Evolutionary conservation across 2,888 invertebrate species (phyloP).

Genomic region (Rhopalosiphum nymphaeae): DNA sequence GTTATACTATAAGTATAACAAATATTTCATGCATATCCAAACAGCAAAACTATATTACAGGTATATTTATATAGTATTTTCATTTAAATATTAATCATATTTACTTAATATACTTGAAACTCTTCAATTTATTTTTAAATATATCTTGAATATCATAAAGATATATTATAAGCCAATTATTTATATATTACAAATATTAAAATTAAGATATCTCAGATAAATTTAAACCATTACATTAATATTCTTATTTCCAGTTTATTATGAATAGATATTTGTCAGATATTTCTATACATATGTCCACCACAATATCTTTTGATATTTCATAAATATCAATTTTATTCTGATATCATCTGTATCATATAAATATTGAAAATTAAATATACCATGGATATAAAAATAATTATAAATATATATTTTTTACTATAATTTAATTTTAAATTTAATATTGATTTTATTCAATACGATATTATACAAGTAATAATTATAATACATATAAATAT

Average conservation of each 20-base stretch:
- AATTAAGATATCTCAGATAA: not conserved
- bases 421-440: not conserved
- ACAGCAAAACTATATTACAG: not conserved
- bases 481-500: not conserved
- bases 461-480: not conserved
- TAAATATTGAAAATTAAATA: not conserved
- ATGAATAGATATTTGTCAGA: no score
- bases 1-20: not conserved
- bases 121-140: no score
- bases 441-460: not conserved
- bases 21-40: not conserved
- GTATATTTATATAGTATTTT: not conserved
- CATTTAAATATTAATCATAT: not conserved
- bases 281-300: no score
- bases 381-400: not conserved
- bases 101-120: no score
- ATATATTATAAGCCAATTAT: not conserved
- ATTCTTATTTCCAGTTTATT: no score
- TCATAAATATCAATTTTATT: no score
- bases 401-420: not conserved
- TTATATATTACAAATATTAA: not conserved
- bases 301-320: no score
- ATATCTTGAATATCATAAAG: no score
- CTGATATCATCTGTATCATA: not conserved
- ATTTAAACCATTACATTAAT: not conserved